Percentiles rank a stretch among this genome's conserved stretches.
Conservation (phyloP, 64 coral and sea anemone genomes). For the Montipora foliosa region DNA sequence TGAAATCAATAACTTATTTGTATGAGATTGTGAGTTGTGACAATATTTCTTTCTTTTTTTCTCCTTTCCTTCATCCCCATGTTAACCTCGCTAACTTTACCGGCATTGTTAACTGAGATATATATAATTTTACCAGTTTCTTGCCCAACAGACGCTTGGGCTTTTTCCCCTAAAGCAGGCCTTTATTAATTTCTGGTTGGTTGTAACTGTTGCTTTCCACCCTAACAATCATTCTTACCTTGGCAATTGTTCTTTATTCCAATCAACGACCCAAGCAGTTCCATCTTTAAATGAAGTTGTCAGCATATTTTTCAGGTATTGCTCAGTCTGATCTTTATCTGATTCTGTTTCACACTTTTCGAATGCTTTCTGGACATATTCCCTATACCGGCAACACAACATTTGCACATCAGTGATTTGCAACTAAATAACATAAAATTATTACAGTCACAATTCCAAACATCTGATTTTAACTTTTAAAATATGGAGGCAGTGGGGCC, state of each 20-base stretch:
- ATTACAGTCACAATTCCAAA: no score
- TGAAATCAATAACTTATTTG: no score
- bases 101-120: no score
- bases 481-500: no score
- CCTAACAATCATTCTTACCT: slow-evolving; percentile 36
- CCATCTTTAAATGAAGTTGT: slow-evolving; percentile 84
- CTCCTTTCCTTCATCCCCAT: no score
- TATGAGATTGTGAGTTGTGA: no score
- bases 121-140: no score
- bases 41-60: no score
- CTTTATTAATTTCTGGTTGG: neutral
- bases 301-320: slow-evolving; percentile 79
- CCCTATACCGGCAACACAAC: slow-evolving; percentile 12
- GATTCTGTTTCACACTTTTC: slow-evolving; percentile 90
- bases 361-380: slow-evolving; percentile 96
- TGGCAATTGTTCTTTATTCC: slow-evolving; percentile 89
- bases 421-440: neutral
- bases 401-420: neutral
- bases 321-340: slow-evolving; percentile 93
- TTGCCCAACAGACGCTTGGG: no score
- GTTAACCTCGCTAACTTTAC: no score
- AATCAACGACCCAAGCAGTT: slow-evolving; percentile 85
- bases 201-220: neutral
- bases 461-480: no score
- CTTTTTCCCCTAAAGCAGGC: neutral